Conservation (phyloP, 2,888 invertebrate genomes). For the Spodoptera littoralis region DNA sequence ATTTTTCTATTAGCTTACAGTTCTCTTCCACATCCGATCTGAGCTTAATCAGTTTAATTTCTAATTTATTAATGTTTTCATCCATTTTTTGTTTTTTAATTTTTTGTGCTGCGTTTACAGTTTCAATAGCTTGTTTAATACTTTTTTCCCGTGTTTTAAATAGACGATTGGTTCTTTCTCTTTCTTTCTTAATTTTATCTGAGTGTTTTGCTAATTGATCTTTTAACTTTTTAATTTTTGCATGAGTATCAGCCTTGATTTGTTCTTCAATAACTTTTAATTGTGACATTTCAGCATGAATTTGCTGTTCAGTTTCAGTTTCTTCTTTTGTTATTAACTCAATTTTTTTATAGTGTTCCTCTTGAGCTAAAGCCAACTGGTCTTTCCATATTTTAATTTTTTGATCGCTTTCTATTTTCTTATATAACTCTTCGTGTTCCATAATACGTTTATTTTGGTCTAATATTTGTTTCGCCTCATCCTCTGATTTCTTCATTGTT, state of each 20-base stretch:
- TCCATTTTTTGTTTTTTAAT: too few relatives aligned
- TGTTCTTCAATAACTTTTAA: conserved; percentile 2
- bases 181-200: conserved; percentile 1
- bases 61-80: too few relatives aligned
- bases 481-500: conserved; percentile 2
- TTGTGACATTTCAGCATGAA: conserved; percentile 9
- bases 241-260: conserved; percentile 1
- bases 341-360: conserved; percentile 21
- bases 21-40: too few relatives aligned
- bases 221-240: conserved; percentile 5
- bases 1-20: too few relatives aligned
- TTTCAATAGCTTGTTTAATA: too few relatives aligned
- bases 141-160: too few relatives aligned
- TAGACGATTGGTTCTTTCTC: too few relatives aligned
- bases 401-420: conserved; percentile 12
- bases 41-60: too few relatives aligned
- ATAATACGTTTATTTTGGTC: neutral
- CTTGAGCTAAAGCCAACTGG: conserved; percentile 5
- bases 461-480: conserved; percentile 9
- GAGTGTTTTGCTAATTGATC: neutral
- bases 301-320: neutral
- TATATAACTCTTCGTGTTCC: conserved; percentile 11
- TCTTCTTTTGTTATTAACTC: conserved; percentile 1
- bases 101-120: too few relatives aligned
- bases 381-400: conserved; percentile 3